phyloP scores from a whole-genome alignment of 2,797 vertebrate species.

The Cyclura pinguis region DNA sequence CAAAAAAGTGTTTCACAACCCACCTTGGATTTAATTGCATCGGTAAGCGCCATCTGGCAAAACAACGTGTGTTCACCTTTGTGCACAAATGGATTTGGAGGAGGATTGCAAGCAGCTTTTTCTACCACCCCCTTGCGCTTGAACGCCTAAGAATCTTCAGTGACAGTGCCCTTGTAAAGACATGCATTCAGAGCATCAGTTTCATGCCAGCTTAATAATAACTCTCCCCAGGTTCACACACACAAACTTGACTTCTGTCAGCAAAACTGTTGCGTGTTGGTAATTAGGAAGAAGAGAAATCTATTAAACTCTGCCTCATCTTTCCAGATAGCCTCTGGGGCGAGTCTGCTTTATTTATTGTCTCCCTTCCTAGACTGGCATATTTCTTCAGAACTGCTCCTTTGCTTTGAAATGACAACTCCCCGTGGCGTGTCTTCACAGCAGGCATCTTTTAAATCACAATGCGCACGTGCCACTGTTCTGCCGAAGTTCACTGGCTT shows the following conservation, averaged over 20 bases:
- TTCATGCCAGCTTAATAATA: conserved; percentile 64
- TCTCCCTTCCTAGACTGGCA: conserved; percentile 29
- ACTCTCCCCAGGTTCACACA: conserved; percentile 64
- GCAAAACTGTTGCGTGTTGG: conserved; percentile 63
- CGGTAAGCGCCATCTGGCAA: conserved; percentile 11
- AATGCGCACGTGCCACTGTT: neutral
- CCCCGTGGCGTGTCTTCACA: neutral
- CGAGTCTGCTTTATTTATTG: conserved; percentile 33
- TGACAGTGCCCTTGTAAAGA: conserved; percentile 65
- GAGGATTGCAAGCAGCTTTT: neutral
- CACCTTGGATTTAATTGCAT: neutral
- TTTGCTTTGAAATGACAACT: neutral
- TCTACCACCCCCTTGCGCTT: neutral
- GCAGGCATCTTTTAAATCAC: neutral
- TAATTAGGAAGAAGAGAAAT: conserved; percentile 61
- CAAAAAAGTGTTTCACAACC: conserved; percentile 1
- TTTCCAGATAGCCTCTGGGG: conserved; percentile 66
- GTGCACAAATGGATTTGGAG: conserved; percentile 10
- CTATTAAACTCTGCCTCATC: conserved; percentile 68
- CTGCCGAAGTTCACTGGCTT: neutral
- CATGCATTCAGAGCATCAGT: conserved; percentile 56
- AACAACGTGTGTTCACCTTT: conserved; percentile 12
- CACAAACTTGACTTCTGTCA: conserved; percentile 68
- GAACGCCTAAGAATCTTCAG: conserved; percentile 40
- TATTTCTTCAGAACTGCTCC: neutral